Evolutionary conservation across 2,888 invertebrate species (phyloP).

Genomic region (Rhamnusium bicolor): DNA sequence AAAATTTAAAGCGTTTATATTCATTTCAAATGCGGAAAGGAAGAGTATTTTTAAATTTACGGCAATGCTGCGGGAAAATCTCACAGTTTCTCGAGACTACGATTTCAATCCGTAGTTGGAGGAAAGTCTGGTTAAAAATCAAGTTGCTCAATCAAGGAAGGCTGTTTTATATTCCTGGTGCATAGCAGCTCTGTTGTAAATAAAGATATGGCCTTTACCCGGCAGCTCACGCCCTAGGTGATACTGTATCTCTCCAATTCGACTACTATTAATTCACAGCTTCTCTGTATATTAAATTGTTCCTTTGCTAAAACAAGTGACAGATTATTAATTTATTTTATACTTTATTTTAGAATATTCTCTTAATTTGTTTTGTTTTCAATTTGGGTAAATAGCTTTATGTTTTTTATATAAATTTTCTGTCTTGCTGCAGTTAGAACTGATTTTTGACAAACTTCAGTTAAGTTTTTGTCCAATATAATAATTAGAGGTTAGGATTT

Average conservation of each 20-base stretch:
- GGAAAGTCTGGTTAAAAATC: slow-evolving; percentile 70
- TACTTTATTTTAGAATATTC: neutral
- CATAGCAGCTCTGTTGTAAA: slow-evolving; percentile 69
- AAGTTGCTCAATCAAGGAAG: slow-evolving; percentile 71
- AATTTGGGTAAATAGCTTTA: too few relatives aligned
- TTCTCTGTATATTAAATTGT: neutral
- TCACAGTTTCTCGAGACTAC: slow-evolving; percentile 60
- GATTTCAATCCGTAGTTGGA: slow-evolving; percentile 67
- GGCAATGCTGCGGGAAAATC: slow-evolving; percentile 61
- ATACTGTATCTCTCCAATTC: slow-evolving; percentile 47
- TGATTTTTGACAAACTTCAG: too few relatives aligned
- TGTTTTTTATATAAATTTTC: too few relatives aligned
- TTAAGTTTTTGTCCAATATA: too few relatives aligned
- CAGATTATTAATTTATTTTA: neutral
- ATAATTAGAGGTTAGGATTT: too few relatives aligned
- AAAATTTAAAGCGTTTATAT: slow-evolving; percentile 16
- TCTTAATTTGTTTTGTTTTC: too few relatives aligned
- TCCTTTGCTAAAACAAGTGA: neutral
- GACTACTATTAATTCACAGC: slow-evolving; percentile 36
- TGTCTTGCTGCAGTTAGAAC: too few relatives aligned
- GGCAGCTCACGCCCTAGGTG: slow-evolving; percentile 45
- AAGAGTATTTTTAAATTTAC: slow-evolving; percentile 56
- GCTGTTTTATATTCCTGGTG: slow-evolving; percentile 68
- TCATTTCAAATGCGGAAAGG: slow-evolving; percentile 44
- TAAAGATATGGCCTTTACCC: slow-evolving; percentile 71